phyloP scores from a whole-genome alignment of 2,888 invertebrate genomes.

The Lepidochrysops patricia region DNA sequence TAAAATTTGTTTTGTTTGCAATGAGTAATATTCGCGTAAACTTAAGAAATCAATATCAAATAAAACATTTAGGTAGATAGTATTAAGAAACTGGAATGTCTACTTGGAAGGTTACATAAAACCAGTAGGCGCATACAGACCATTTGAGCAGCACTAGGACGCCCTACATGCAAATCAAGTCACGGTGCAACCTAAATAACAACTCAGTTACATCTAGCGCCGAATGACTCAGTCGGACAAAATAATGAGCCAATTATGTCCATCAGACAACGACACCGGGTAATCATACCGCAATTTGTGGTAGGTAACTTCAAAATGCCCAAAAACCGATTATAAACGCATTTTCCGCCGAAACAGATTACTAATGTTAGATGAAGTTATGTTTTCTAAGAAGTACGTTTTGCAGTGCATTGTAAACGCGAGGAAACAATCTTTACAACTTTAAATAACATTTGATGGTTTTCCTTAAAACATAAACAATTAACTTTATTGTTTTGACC shows the following conservation, averaged over 20 bases:
- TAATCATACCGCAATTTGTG: conserved; percentile 54
- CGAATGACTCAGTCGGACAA: conserved; percentile 41
- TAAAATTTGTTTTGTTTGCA: too few relatives aligned
- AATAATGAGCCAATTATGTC: conserved; percentile 54
- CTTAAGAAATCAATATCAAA: too few relatives aligned
- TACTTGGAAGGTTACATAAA: conserved; percentile 41
- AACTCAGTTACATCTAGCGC: conserved; percentile 41
- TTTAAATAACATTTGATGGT: background rate
- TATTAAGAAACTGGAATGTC: conserved; percentile 31
- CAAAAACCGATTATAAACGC: conserved; percentile 63
- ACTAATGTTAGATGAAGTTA: conserved; percentile 5
- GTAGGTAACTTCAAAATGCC: conserved; percentile 28
- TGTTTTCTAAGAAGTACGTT: conserved; percentile 6
- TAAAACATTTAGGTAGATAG: background rate
- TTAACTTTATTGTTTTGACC: too few relatives aligned
- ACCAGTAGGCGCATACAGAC: conserved; percentile 49
- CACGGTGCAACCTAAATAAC: conserved; percentile 64
- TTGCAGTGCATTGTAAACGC: background rate
- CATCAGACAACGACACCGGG: conserved; percentile 47
- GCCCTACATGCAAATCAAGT: conserved; percentile 66
- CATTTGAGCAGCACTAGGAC: conserved; percentile 39
- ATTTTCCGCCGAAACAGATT: conserved; percentile 46
- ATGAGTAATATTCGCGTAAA: too few relatives aligned
- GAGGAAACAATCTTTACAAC: background rate
- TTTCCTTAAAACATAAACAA: background rate